phyloP scores from a whole-genome alignment of 1,140 invertebrate species.

The Diabrotica virgifera region DNA sequence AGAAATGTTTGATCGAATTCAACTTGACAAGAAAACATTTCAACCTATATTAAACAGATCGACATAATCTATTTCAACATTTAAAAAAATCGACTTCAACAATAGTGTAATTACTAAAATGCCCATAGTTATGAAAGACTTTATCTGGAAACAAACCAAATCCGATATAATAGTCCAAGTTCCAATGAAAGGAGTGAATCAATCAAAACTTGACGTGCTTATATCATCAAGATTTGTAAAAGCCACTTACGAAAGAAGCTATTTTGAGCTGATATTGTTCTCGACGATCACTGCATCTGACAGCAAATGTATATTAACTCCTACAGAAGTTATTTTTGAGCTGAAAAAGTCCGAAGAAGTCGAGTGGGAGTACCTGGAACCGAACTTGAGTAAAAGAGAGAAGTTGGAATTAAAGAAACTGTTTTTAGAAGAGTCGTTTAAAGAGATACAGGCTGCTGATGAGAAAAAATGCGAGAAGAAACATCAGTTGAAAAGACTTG shows the following conservation, averaged over 20 bases:
- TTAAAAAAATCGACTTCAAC: no score
- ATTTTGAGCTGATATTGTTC: conserved; percentile 65
- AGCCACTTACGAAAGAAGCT: conserved; percentile 61
- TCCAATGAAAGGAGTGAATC: conserved; percentile 53
- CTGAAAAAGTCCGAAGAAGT: conserved; percentile 55
- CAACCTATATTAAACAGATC: no score
- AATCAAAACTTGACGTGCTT: conserved; percentile 60
- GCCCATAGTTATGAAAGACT: conserved; percentile 71
- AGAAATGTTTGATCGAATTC: no score
- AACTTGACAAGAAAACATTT: no score
- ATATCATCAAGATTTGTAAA: conserved; percentile 63
- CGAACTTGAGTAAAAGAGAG: conserved; percentile 53
- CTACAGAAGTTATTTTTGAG: conserved; percentile 58
- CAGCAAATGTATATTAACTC: conserved; percentile 57
- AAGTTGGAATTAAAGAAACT: conserved; percentile 53
- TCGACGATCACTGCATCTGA: conserved; percentile 54
- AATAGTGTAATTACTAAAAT: conserved; percentile 47
- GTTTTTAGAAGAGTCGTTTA: conserved; percentile 52
- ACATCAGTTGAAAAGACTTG: conserved; percentile 51
- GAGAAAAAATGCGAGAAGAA: conserved; percentile 55
- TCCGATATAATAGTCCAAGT: conserved; percentile 56
- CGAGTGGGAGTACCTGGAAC: conserved; percentile 59
- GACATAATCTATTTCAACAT: no score
- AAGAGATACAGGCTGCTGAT: conserved; percentile 51
- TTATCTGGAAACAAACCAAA: conserved; percentile 63